Evolutionary conservation across 1,140 invertebrate species (phyloP), one percentile per base, ranked within the genome.

Genomic region (Achroia grisella): DNA sequence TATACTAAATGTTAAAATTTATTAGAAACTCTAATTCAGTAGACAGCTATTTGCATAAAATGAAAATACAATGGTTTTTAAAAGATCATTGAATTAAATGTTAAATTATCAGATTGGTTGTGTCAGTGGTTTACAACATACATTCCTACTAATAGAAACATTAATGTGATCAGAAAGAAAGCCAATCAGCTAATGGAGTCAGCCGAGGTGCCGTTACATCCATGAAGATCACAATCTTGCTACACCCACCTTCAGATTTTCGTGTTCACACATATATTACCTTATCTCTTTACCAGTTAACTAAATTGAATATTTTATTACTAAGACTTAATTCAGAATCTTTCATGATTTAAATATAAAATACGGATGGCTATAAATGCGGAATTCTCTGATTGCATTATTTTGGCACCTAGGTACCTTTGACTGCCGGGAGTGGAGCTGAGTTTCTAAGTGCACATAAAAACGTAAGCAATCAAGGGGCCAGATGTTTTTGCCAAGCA

Each of bases 401-500:
- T 64, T 57, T 56, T 55, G 48, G 28, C 55, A 40, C 47, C 52
- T 52, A 52, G 54, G 52, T 49, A 57, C 28, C 31, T 37, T 50
- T 48, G 32, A 42, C 41, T 28, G 46, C n/a, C n/a, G 14, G 48
- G 39, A 49, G 45, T 42, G 53, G 34, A 31, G 50, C 45, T 39
- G 56, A 65, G 56, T 64, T 68, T 57, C 48, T 60, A 64, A 72
- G 66, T 68, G 66, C 64, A 62, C 69, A 72, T 75, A 72, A 75
- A 72, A 75, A 75, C 58, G 66, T 63, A 60, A 64, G 62, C 69
- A 75, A 75, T 75, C 71, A 75, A 56, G 36, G 52, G 50, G 57
- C 63, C 69, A 70, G 69, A 68, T 75, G 69, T 66, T 75, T 68
- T 74, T 66, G 56, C 66, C 52, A 55, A 56, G 62, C 59, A 55